Evolutionary conservation across 2,797 vertebrate species (phyloP).

Genomic region (Danio jaintianensis): DNA sequence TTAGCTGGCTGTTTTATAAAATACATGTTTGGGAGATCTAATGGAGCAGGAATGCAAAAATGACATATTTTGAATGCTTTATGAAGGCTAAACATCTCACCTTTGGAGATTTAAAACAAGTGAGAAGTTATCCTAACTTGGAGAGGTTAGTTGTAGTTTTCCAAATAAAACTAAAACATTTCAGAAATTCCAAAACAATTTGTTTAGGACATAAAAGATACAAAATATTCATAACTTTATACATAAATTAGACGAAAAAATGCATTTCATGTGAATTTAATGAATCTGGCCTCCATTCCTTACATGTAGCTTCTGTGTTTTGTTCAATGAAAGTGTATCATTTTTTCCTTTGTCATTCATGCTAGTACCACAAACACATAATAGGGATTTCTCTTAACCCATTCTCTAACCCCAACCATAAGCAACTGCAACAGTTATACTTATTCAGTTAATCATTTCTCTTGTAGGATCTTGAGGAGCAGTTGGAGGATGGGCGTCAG

Average conservation of each 20-base stretch:
- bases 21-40: too few relatives aligned
- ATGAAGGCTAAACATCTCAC: too few relatives aligned
- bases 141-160: too few relatives aligned
- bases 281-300: too few relatives aligned
- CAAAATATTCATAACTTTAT: slow-evolving; percentile 2
- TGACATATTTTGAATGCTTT: too few relatives aligned
- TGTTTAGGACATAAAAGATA: too few relatives aligned
- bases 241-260: background rate
- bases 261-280: background rate
- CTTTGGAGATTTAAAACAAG: too few relatives aligned
- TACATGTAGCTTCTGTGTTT: background rate
- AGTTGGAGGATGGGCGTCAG: slow-evolving; percentile 82
- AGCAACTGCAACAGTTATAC: background rate
- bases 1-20: too few relatives aligned
- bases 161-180: background rate
- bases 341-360: background rate
- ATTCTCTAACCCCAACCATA: background rate
- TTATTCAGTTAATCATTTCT: background rate
- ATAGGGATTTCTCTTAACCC: background rate
- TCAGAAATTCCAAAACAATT: background rate
- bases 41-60: too few relatives aligned
- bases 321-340: background rate
- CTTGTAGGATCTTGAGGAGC: slow-evolving; percentile 84
- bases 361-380: background rate
- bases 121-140: too few relatives aligned